Conservation (phyloP, 2,797 vertebrate genomes). For the Philypnodon macrostomus region DNA sequence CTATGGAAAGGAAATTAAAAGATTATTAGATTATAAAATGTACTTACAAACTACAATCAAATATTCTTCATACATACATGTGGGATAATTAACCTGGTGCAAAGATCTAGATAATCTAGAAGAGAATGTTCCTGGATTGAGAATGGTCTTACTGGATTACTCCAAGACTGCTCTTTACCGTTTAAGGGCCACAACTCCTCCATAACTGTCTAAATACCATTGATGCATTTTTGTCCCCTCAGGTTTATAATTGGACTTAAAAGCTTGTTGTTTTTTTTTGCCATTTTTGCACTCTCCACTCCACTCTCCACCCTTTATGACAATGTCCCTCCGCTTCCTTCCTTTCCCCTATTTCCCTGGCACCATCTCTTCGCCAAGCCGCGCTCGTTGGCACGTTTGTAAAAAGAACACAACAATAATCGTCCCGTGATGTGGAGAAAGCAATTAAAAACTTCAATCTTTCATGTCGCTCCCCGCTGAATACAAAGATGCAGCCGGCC, state of each 20-base stretch:
- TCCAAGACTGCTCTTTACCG: too few species aligned
- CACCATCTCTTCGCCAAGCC: constrained; percentile 34
- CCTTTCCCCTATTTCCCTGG: constrained; percentile 19
- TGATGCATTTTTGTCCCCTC: not conserved
- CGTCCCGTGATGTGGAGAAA: constrained; percentile 73
- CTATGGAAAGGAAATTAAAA: too few species aligned
- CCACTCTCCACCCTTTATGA: constrained; percentile 41
- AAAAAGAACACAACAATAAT: constrained; percentile 72
- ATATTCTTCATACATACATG: too few species aligned
- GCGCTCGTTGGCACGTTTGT: constrained; percentile 55
- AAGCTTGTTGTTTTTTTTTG: constrained; percentile 74
- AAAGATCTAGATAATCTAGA: too few species aligned
- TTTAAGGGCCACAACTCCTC: too few species aligned
- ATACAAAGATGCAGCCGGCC: constrained; percentile 67
- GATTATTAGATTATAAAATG: too few species aligned
- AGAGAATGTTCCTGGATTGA: too few species aligned
- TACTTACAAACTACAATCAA: too few species aligned
- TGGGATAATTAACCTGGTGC: too few species aligned
- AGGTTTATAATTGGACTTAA: constrained; percentile 72
- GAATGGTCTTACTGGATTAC: too few species aligned
- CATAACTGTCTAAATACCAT: too few species aligned
- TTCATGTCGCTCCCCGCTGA: constrained; percentile 75
- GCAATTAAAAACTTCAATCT: constrained; percentile 80
- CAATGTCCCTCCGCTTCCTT: constrained; percentile 16
- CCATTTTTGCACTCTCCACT: constrained; percentile 58